Evolutionary conservation across 1,140 invertebrate genomes (phyloP), one percentile per base, ranked within the genome.

Genomic region (Dreissena polymorpha): DNA sequence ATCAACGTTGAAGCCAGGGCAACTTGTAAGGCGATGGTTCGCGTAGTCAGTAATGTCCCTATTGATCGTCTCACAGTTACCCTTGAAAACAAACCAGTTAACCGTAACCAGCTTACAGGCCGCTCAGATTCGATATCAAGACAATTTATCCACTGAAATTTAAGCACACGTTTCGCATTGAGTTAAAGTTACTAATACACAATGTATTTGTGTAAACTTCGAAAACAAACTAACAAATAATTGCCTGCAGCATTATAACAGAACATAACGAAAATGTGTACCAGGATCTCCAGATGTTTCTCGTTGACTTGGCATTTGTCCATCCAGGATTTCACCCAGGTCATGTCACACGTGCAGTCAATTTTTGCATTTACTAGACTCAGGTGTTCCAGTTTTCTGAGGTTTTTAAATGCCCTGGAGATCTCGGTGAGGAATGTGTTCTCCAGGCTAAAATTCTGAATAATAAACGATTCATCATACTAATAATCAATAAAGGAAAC

Each of bases 311-410:
- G 21, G 53, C 79, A 82, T 6, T 82, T 64, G 53, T 27, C 23
- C 12, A 29, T 71, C 73, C 74, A 83, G 21, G 13, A 39, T 23
- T 70, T 64, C 10, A 83, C 55, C 81, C 81, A 83, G 6, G 68
- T 71, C 67, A 83, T 21, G 49, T 83, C 81, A 69, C 81, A 83
- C 18, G 81, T 83, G 60, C 81, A 83, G 51, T 83, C 81, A 70
- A 83, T 83, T 12, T 63, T 49, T 0, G 73, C 57, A 7, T 64
- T 29, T 7, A 14, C 21, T 29, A 83, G 53, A 14, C 70, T 18
- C 8, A 83, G 53, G 0, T 21, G 50, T 23, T 63, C 0, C 14
- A 83, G 67, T 63, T 53, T 29, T 16, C n/a, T 25, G 0, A 83
- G 50, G 29, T 77, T 76, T 14, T 71, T 83, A 23, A 83, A 76